Conservation (phyloP, 2,797 vertebrate species). For the Scyliorhinus canicula region DNA sequence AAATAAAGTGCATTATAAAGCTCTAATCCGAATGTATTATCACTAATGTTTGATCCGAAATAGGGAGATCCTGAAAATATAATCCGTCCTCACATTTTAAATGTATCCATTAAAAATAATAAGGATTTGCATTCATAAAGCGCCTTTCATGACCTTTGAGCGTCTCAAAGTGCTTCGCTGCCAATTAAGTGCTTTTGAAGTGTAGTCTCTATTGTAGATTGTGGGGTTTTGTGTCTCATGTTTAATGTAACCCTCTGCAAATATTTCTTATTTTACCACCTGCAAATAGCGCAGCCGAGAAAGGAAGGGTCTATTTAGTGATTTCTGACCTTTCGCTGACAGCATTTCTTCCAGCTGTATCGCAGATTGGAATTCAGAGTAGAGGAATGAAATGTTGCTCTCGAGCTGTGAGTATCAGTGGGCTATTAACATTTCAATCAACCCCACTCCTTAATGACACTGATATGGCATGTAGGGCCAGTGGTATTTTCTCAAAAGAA, state of each 20-base stretch:
- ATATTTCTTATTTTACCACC: conserved; percentile 19
- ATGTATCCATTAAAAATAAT: neutral
- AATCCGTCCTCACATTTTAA: neutral
- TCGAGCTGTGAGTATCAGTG: neutral
- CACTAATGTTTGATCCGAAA: neutral
- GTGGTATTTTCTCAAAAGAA: conserved; percentile 29
- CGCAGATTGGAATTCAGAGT: neutral
- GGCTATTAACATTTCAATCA: conserved; percentile 32
- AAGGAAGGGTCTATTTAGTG: neutral
- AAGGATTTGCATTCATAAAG: no score
- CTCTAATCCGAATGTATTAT: neutral
- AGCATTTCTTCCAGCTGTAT: neutral
- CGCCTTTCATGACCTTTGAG: no score
- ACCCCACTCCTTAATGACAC: neutral
- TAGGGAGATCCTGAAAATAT: neutral
- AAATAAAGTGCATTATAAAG: neutral
- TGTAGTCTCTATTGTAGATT: neutral
- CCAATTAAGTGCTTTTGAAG: no score
- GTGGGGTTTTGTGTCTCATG: neutral
- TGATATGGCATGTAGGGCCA: neutral
- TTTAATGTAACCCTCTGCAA: neutral
- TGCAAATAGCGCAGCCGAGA: neutral
- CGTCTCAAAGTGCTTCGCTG: no score
- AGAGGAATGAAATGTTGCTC: conserved; percentile 14
- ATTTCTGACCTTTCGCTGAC: neutral